Evolutionary conservation across 2,797 vertebrate species (phyloP).

Genomic region (Chaetodon trifasciatus): DNA sequence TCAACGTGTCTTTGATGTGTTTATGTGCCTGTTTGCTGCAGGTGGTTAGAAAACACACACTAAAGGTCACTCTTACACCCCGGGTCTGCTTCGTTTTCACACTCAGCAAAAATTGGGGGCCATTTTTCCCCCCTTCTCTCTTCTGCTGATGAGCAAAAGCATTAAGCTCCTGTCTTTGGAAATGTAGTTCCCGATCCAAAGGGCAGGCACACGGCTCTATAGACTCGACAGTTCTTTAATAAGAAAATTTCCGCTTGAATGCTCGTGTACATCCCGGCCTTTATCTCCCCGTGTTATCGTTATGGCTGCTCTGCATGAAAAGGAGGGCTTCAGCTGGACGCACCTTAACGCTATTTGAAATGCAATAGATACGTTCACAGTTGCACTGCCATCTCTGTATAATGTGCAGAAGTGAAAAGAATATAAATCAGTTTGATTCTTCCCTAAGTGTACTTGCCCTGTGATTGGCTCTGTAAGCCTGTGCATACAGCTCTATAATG

Average conservation of each 20-base stretch:
- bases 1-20: conserved; percentile 15
- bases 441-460: conserved; percentile 15
- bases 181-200: conserved; percentile 56
- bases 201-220: conserved; percentile 44
- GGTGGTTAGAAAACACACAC: not conserved
- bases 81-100: conserved; percentile 48
- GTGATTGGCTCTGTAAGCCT: conserved; percentile 21
- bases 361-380: conserved; percentile 46
- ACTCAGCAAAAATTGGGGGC: conserved; percentile 37
- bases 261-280: conserved; percentile 51
- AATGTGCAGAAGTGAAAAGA: conserved; percentile 30
- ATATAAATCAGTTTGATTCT: conserved; percentile 37
- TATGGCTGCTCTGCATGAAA: conserved; percentile 55
- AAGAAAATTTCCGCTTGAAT: conserved; percentile 73
- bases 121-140: conserved; percentile 12
- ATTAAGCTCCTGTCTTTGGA: conserved; percentile 65
- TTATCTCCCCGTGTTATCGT: conserved; percentile 66
- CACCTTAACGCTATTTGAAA: conserved; percentile 54
- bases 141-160: conserved; percentile 62
- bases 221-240: conserved; percentile 70
- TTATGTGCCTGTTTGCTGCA: not conserved
- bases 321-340: conserved; percentile 34
- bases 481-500: conserved; percentile 1
- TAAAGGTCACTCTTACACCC: conserved; percentile 41
- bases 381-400: conserved; percentile 9